These are phyloP conservation scores for Dipus sagitta DNA, from an alignment of 2,797 vertebrate species.

Conservation along the genomic window DNA sequence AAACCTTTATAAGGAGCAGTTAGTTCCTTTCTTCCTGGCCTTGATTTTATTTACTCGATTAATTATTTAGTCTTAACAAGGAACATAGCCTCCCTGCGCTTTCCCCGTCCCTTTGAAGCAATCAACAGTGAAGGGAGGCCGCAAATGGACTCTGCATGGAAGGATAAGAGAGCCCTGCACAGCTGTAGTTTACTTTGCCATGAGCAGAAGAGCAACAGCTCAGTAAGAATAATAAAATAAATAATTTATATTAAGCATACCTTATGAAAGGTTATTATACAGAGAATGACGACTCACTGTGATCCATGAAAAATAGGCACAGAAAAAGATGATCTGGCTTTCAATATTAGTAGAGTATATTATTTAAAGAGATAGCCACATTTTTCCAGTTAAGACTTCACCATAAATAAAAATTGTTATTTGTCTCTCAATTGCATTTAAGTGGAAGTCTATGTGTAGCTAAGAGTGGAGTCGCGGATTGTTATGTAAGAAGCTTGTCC, in stretches of 20 bases:
- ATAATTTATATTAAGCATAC: constrained; percentile 68
- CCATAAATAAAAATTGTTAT: constrained; percentile 18
- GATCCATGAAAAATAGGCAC: constrained; percentile 48
- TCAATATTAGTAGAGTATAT: constrained; percentile 49
- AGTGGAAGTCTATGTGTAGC: neutral
- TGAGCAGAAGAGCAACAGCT: constrained; percentile 17
- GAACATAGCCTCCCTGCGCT: constrained; percentile 63
- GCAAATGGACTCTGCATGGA: constrained; percentile 36
- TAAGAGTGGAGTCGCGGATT: constrained; percentile 13
- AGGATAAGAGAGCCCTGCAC: constrained; percentile 4
- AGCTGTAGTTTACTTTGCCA: constrained; percentile 68
- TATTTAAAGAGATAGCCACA: constrained; percentile 48
- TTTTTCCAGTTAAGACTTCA: constrained; percentile 44
- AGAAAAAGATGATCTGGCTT: constrained; percentile 45
- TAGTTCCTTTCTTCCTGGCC: constrained; percentile 69
- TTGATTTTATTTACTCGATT: constrained; percentile 80
- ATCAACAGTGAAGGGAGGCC: constrained; percentile 61
- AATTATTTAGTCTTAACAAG: constrained; percentile 82
- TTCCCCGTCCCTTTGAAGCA: constrained; percentile 63
- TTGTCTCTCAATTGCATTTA: constrained; percentile 25
- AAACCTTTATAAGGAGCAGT: constrained; percentile 73
- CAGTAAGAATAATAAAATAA: constrained; percentile 67
- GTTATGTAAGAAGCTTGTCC: neutral
- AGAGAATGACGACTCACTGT: constrained; percentile 43
- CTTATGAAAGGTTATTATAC: constrained; percentile 69